Evolutionary conservation across 2,888 invertebrate genomes (phyloP).

Genomic region (Apomyelois bistriatella): DNA sequence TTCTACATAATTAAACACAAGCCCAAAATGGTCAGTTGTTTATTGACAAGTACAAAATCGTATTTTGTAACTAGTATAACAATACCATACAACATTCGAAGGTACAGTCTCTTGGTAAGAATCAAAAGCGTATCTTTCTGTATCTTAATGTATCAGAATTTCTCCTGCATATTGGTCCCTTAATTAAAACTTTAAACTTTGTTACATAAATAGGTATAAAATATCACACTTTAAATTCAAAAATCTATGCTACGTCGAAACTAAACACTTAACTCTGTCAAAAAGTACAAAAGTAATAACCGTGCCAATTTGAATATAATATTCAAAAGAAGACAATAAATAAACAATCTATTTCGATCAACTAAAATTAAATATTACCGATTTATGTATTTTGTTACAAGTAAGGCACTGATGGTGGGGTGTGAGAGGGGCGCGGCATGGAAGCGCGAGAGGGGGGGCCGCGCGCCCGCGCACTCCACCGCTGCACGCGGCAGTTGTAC

Average conservation of each 20-base stretch:
- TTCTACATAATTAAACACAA: conserved; percentile 62
- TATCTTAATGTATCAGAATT: conserved; percentile 65
- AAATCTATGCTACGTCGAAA: conserved; percentile 74
- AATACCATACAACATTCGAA: conserved; percentile 54
- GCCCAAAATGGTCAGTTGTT: conserved; percentile 58
- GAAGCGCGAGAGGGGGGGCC: conserved; percentile 51
- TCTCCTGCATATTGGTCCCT: conserved; percentile 80
- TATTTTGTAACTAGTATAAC: conserved; percentile 48
- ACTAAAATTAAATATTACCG: conserved; percentile 77
- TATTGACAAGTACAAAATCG: conserved; percentile 63
- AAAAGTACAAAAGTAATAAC: conserved; percentile 77
- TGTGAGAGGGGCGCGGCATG: conserved; percentile 40
- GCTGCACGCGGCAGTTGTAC: conserved; percentile 32
- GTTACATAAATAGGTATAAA: conserved; percentile 74
- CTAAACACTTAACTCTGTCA: conserved; percentile 75
- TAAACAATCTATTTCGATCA: conserved; percentile 77
- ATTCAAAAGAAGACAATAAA: conserved; percentile 77
- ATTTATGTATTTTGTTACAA: conserved; percentile 61
- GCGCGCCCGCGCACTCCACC: conserved; percentile 32
- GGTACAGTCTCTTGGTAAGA: conserved; percentile 64
- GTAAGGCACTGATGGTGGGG: conserved; percentile 68
- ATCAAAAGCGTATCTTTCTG: conserved; percentile 51
- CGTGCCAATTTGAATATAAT: conserved; percentile 74
- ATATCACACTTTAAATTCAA: conserved; percentile 80
- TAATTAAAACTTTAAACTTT: conserved; percentile 78